Base-by-base conservation (phyloP, 2,888 invertebrate species). In the Parnassius smintheus region DNA sequence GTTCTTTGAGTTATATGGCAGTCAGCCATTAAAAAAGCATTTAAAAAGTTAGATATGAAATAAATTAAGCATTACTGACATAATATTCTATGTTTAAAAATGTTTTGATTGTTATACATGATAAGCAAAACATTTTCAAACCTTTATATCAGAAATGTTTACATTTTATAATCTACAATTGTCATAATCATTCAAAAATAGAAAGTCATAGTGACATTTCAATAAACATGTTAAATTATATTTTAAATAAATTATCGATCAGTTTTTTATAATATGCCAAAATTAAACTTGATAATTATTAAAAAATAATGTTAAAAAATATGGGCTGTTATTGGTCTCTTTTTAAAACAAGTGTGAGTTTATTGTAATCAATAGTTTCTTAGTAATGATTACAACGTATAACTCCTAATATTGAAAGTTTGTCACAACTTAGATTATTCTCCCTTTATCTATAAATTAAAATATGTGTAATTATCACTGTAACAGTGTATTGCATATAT, bases 281-380 rank as follows among this genome's bases (percentile, higher is more conserved):
- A 56, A 35, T 48, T 35, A 56, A 25, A 48, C 49, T 48, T 2
- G 35, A 46, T 22, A 51, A 35, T 63, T 53, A n/a, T 45, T 22
- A 51, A 55, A 50, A 59, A 59, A 63, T 59, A 35, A 25, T 35
- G 9, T 2, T 44, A 49, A 45, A 45, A 49, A 45, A 44, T 44
- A 59, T 10, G 25, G 25, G 35, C n/a, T 59, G 46, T 44, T 50
- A 44, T 41, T 65, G 58, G 62, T 59, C 49, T 18, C 11, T 63
- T 55, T 9, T 76, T 18, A 81, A 78, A 72, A 78, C 73, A 60
- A 65, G 70, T 72, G 81, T 81, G 72, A 76, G 81, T 77, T 64
- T 53, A 11, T 49, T 49, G 49, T 49, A 13, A 49, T 13, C 13
- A 13, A 9, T 13, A 49, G 9, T 49, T 8, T 13, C 7, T 49